These are phyloP conservation scores for Scytalopus superciliaris DNA, from an alignment of 2,113 vertebrate genomes.

Conservation along the genomic window DNA sequence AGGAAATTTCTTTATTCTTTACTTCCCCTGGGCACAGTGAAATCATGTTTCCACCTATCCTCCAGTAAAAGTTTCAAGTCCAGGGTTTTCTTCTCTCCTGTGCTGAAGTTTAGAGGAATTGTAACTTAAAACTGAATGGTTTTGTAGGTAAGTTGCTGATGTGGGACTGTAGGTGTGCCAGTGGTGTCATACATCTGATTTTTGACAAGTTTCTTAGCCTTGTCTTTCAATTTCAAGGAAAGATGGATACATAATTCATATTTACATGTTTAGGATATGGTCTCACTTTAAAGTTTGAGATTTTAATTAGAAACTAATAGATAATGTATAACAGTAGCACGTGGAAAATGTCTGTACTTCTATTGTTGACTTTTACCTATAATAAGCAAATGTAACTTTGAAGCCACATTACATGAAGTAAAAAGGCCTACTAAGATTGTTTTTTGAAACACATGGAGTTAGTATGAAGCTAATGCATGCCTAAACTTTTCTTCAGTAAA, in stretches of 20 bases:
- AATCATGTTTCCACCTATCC: not conserved
- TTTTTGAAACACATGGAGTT: not conserved
- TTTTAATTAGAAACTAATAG: not conserved
- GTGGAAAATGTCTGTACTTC: not conserved
- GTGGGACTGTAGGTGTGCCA: not conserved
- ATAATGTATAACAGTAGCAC: not conserved
- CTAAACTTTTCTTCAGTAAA: not conserved
- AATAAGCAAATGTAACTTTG: not conserved
- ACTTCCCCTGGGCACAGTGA: not conserved
- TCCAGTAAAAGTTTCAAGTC: not conserved
- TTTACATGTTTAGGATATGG: not conserved
- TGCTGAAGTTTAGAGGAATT: not conserved
- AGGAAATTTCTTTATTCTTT: not conserved
- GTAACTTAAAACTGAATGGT: not conserved
- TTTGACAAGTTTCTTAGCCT: not conserved
- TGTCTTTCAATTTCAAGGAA: not conserved
- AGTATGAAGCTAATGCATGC: not conserved
- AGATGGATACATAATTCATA: not conserved
- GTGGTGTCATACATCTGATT: not conserved
- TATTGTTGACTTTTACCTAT: not conserved
- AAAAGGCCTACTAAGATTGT: not conserved
- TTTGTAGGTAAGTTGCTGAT: not conserved
- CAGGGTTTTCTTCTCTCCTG: not conserved
- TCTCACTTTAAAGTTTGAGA: not conserved
- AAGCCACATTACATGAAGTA: not conserved